Evolutionary conservation across 2,888 invertebrate genomes (phyloP).

Genomic region (Apamea anceps): DNA sequence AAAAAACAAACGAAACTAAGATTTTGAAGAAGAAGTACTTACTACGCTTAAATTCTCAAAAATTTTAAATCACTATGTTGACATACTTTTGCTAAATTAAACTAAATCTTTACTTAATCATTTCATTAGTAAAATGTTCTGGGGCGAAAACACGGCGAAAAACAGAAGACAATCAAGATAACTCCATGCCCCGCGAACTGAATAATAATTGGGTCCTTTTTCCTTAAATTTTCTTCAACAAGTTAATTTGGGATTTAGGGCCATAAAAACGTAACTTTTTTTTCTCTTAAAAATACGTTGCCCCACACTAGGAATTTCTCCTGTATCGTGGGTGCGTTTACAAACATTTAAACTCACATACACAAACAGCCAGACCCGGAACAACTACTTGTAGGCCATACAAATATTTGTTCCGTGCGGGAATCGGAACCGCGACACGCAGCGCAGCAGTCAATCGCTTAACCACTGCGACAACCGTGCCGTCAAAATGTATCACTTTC

Average conservation of each 20-base stretch:
- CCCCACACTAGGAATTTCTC: no score
- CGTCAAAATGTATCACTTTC: conserved; percentile 36
- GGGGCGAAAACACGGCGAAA: conserved; percentile 28
- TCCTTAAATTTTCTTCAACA: conserved; percentile 38
- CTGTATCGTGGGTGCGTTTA: no score
- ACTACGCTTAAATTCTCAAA: neutral
- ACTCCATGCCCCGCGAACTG: conserved; percentile 19
- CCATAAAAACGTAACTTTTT: conserved; percentile 9
- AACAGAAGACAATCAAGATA: conserved; percentile 41
- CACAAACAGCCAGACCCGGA: no score
- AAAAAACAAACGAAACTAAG: neutral
- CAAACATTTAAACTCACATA: no score
- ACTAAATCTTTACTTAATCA: conserved; percentile 19
- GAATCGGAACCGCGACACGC: no score
- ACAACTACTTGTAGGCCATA: no score
- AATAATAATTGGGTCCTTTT: conserved; percentile 38
- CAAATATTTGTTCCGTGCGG: no score
- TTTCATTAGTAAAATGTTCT: conserved; percentile 34
- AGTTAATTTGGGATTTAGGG: conserved; percentile 11
- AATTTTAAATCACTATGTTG: neutral
- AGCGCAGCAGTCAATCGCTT: no score
- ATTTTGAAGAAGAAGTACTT: neutral
- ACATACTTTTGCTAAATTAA: conserved; percentile 9
- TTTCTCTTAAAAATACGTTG: no score
- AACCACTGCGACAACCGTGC: no score